phyloP scores from a whole-genome alignment of 1,140 invertebrate genomes.

The Bradysia coprophila region DNA sequence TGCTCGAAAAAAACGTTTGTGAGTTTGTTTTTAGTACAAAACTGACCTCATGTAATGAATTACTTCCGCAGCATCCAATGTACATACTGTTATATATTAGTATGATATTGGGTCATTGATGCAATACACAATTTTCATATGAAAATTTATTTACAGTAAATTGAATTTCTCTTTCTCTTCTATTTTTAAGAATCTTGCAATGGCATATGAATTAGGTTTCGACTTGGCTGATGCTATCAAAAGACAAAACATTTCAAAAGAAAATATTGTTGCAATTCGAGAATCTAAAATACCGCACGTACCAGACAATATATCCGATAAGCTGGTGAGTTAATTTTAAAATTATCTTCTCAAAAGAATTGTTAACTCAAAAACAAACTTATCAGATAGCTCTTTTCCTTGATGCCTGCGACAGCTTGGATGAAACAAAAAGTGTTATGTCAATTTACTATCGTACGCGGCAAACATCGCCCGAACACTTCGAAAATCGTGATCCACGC shows the following conservation, averaged over 20 bases:
- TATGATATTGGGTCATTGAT: too few species aligned
- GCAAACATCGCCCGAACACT: conserved; percentile 35
- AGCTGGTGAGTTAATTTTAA: conserved; percentile 13
- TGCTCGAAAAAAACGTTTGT: too few species aligned
- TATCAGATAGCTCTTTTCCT: conserved; percentile 32
- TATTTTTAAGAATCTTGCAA: too few species aligned
- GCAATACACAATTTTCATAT: too few species aligned
- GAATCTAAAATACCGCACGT: conserved; percentile 6
- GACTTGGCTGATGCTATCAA: conserved; percentile 2
- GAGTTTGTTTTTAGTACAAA: too few species aligned
- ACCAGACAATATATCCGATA: conserved; percentile 26
- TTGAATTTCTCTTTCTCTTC: too few species aligned
- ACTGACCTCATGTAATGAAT: too few species aligned
- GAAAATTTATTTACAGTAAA: too few species aligned
- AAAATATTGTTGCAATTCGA: conserved; percentile 1
- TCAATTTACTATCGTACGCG: conserved; percentile 33
- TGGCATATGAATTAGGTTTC: conserved; percentile 3
- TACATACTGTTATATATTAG: too few species aligned
- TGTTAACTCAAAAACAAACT: background rate
- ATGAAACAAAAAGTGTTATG: conserved; percentile 34
- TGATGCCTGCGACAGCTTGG: conserved; percentile 33
- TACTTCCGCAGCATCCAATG: too few species aligned
- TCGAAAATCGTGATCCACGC: conserved; percentile 26
- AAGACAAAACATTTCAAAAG: background rate
- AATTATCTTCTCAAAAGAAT: background rate